Percentiles rank a stretch among this genome's conserved stretches.
phyloP scores from a whole-genome alignment of 2,888 invertebrate species.

The Xestia sexstrigata region DNA sequence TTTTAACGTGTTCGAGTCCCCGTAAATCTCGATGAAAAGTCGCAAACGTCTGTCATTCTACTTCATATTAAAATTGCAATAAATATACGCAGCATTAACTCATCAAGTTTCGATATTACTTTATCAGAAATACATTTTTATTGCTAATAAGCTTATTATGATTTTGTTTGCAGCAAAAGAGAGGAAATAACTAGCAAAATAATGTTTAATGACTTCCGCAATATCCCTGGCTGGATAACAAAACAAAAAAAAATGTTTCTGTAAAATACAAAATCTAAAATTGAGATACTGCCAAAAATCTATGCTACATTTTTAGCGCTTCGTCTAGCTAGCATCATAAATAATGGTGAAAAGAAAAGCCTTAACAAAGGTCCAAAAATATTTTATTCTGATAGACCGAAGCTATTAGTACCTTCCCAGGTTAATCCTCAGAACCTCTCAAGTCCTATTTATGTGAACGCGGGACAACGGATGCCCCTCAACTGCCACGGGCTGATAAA shows the following conservation, averaged over 20 bases:
- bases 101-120: background rate
- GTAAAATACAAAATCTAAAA: background rate
- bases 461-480: constrained; percentile 73
- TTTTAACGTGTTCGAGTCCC: background rate
- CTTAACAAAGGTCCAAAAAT: constrained; percentile 42
- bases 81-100: background rate
- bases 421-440: constrained; percentile 74
- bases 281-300: constrained; percentile 21
- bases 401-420: constrained; percentile 70
- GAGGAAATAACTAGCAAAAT: background rate
- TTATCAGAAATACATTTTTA: background rate
- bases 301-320: constrained; percentile 18
- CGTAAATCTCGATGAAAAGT: background rate
- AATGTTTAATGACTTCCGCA: background rate
- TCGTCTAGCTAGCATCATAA: constrained; percentile 24
- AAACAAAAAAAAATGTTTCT: too few species aligned
- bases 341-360: constrained; percentile 34
- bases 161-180: background rate
- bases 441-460: constrained; percentile 69
- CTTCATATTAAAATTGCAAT: background rate
- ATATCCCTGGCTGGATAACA: too few species aligned
- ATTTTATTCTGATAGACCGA: constrained; percentile 53
- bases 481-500: constrained; percentile 78
- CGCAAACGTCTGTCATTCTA: background rate
- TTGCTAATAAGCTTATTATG: too few species aligned